Percentiles rank a stretch among this genome's conserved stretches.
These are phyloP conservation scores for Agonopterix heracliana DNA, from an alignment of 2,888 invertebrate species.

Conservation along the genomic window DNA sequence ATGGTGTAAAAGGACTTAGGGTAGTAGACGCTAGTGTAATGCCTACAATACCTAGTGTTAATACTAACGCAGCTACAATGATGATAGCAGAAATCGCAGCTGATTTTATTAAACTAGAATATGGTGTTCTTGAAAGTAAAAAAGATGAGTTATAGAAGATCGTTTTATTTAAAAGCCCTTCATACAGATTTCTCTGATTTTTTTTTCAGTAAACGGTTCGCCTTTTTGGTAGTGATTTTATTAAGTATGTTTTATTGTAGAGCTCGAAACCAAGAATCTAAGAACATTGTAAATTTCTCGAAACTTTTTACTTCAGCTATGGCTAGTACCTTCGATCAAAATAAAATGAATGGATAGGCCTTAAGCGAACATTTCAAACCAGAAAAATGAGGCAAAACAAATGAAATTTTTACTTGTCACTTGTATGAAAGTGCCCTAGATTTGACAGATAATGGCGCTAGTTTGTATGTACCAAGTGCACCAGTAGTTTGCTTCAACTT, in stretches of 20 bases:
- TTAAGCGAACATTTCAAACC: too few species aligned
- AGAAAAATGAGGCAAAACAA: too few species aligned
- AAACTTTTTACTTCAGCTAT: too few species aligned
- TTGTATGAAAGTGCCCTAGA: too few species aligned
- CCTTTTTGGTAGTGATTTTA: not conserved
- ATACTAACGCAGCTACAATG: conserved; percentile 60
- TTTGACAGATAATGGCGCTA: too few species aligned
- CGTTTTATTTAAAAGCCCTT: not conserved
- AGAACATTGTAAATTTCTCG: too few species aligned
- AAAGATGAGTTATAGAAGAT: conserved; percentile 44
- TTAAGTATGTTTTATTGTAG: not conserved
- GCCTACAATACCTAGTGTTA: conserved; percentile 63
- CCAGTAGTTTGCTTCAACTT: too few species aligned
- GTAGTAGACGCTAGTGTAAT: conserved; percentile 63
- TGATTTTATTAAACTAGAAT: conserved; percentile 56
- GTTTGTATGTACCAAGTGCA: too few species aligned
- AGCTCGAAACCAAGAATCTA: too few species aligned
- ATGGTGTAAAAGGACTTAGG: conserved; percentile 43
- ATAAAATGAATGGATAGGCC: too few species aligned
- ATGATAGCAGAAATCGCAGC: conserved; percentile 66
- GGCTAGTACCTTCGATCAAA: too few species aligned
- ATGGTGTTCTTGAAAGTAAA: conserved; percentile 17
- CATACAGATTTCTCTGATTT: not conserved
- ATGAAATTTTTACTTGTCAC: too few species aligned
- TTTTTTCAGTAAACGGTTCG: not conserved